phyloP scores from a whole-genome alignment of 2,797 vertebrate genomes.

The Chelon auratus region DNA sequence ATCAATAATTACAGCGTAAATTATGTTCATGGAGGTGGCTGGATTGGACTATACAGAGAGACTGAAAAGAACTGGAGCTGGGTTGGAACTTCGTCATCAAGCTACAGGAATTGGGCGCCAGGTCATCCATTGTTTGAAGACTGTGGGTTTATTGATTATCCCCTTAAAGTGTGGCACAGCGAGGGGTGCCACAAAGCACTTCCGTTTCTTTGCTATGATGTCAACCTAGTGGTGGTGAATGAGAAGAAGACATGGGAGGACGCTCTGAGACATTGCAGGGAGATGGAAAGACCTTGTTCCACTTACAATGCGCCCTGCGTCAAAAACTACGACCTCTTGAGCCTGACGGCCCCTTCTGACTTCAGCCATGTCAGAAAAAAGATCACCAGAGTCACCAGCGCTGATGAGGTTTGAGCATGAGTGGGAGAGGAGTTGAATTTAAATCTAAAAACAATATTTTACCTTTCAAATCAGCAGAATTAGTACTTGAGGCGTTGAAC shows the following conservation, averaged over 20 bases:
- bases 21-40: fast-evolving
- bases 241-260: slow-evolving; percentile 66
- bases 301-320: fast-evolving
- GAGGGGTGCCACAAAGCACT: fast-evolving
- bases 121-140: neutral
- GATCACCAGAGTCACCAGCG: slow-evolving; percentile 29
- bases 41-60: slow-evolving; percentile 49
- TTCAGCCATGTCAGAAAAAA: slow-evolving; percentile 26
- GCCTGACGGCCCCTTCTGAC: neutral
- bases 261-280: slow-evolving; percentile 43
- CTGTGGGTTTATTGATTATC: slow-evolving; percentile 18
- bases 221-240: slow-evolving; percentile 52
- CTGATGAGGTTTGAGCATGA: slow-evolving; percentile 53
- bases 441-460: too few species aligned
- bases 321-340: slow-evolving; percentile 27
- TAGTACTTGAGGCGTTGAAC: too few species aligned
- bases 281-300: neutral
- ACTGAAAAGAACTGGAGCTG: slow-evolving; percentile 32
- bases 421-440: neutral
- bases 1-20: neutral
- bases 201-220: neutral
- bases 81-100: fast-evolving
- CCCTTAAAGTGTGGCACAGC: neutral
- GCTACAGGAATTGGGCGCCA: slow-evolving; percentile 31
- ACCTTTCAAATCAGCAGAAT: neutral